phyloP scores from a whole-genome alignment of 2,797 vertebrate genomes.

The Coregonus sp. region DNA sequence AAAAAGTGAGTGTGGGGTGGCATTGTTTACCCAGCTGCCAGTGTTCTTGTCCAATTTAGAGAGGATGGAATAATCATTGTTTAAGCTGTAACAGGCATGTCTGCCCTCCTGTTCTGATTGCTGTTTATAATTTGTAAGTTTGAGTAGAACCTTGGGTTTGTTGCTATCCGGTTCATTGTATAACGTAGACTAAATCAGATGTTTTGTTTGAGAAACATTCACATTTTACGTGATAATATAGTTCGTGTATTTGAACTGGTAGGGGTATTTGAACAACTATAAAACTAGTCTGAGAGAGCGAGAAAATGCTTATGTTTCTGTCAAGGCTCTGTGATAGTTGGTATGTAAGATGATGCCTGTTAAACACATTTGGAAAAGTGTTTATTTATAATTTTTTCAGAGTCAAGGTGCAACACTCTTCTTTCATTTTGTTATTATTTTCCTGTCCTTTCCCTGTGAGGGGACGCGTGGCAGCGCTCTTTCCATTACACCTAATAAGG shows the following conservation, averaged over 20 bases:
- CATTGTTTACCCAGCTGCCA: conserved; percentile 67
- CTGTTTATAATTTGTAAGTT: conserved; percentile 1
- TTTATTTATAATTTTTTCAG: not conserved
- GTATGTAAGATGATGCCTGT: not conserved
- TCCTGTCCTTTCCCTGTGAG: conserved; percentile 62
- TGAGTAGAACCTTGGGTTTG: not conserved
- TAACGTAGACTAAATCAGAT: conserved; percentile 1
- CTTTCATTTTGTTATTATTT: conserved; percentile 69
- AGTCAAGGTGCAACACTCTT: conserved; percentile 18
- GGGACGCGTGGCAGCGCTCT: conserved; percentile 61
- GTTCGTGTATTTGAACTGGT: not conserved
- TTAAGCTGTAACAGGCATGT: conserved; percentile 32
- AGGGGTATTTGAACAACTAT: not conserved
- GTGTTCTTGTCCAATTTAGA: conserved; percentile 58
- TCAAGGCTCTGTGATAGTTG: not conserved
- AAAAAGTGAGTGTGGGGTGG: conserved; percentile 69
- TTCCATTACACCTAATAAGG: conserved; percentile 83
- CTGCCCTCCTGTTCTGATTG: conserved; percentile 10
- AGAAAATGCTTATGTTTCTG: not conserved
- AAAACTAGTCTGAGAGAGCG: not conserved
- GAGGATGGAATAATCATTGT: conserved; percentile 29
- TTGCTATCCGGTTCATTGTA: not conserved
- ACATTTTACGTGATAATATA: not conserved
- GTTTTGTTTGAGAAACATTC: not conserved
- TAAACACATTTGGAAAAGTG: not conserved